Evolutionary conservation across 2,888 invertebrate genomes (phyloP).

Genomic region (Philhelius pedissequus): DNA sequence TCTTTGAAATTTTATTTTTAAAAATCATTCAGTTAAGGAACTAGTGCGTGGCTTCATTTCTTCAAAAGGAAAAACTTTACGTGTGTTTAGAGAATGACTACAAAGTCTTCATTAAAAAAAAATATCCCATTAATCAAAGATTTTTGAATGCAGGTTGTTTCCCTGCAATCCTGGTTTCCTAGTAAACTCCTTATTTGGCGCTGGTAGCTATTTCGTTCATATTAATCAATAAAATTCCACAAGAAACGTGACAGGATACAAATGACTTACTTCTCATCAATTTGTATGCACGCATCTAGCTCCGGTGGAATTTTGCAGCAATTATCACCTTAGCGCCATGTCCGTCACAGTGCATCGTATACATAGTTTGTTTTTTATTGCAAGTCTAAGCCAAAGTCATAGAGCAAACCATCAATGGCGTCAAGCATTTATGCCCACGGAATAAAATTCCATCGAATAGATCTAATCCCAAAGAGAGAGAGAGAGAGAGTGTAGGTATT

Average conservation of each 20-base stretch:
- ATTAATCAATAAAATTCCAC: constrained; percentile 35
- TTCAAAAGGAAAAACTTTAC: no score
- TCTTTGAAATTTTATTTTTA: no score
- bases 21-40: no score
- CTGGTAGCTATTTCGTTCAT: neutral
- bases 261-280: constrained; percentile 62
- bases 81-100: no score
- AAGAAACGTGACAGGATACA: constrained; percentile 55
- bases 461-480: constrained; percentile 5
- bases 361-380: neutral
- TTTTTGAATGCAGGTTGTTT: neutral
- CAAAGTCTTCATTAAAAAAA: neutral
- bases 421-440: constrained; percentile 9
- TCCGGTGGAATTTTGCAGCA: constrained; percentile 52
- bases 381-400: neutral
- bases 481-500: no score
- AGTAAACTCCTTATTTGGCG: neutral
- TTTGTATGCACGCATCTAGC: constrained; percentile 56
- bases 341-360: constrained; percentile 41
- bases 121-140: neutral
- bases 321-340: constrained; percentile 67
- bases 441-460: constrained; percentile 20
- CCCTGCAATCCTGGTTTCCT: neutral
- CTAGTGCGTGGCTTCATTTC: no score
- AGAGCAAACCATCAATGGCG: neutral